A percentile compares a stretch with the other conserved stretches of the same genome.
These are phyloP conservation scores for Craniophora ligustri DNA, from an alignment of 2,888 invertebrate genomes.

Conservation along the genomic window DNA sequence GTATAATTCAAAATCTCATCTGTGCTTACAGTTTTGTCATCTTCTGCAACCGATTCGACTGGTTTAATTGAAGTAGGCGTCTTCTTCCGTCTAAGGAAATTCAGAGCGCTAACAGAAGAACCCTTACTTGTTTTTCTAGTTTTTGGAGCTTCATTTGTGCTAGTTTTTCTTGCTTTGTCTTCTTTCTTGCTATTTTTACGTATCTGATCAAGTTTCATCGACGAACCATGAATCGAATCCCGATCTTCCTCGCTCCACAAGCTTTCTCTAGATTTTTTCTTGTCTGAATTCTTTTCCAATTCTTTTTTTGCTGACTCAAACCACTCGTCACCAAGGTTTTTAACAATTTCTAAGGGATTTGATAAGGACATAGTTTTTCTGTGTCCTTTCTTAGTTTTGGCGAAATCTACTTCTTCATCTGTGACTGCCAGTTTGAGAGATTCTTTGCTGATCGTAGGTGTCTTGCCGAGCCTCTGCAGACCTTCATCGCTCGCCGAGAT, in stretches of 20 bases:
- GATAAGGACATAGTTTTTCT: constrained; percentile 86
- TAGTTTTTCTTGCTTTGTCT: constrained; percentile 77
- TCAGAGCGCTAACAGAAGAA: constrained; percentile 81
- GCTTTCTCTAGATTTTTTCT: constrained; percentile 83
- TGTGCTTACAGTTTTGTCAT: constrained; percentile 67
- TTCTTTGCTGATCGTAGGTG: constrained; percentile 83
- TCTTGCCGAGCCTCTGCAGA: constrained; percentile 75
- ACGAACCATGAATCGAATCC: constrained; percentile 80
- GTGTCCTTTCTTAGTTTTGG: constrained; percentile 77
- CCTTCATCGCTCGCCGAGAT: constrained; percentile 84
- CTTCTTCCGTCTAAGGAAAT: constrained; percentile 81
- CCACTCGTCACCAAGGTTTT: constrained; percentile 84
- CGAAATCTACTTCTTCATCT: constrained; percentile 80
- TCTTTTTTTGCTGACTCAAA: constrained; percentile 79
- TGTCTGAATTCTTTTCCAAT: constrained; percentile 76
- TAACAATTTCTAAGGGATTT: constrained; percentile 84
- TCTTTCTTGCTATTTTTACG: constrained; percentile 82
- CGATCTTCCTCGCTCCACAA: constrained; percentile 86
- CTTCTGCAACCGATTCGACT: constrained; percentile 80
- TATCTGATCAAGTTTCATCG: constrained; percentile 74
- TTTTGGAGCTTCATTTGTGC: constrained; percentile 76
- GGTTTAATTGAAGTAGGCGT: constrained; percentile 77
- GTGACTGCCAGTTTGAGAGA: constrained; percentile 83
- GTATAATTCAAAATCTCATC: constrained; percentile 79
- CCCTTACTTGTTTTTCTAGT: constrained; percentile 80